Base-by-base conservation (phyloP, 2,113 vertebrate genomes). In the Madoqua kirkii region DNA sequence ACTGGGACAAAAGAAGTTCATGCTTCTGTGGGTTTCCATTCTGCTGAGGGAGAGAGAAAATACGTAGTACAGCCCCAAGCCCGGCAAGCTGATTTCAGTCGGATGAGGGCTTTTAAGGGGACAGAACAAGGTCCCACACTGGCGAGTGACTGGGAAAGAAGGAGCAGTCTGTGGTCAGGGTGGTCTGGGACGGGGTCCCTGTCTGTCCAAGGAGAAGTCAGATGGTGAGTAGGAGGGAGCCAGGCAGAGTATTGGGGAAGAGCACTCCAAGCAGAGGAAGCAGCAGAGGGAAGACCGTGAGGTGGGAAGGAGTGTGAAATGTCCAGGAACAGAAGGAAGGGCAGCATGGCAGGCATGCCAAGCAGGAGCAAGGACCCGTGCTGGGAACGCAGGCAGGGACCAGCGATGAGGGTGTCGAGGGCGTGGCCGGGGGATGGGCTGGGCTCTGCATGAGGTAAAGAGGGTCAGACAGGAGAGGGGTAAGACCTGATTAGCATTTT, bases 271-370 rank as follows among this genome's bases (percentile, higher is more conserved):
- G 50, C 85, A 92, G 74, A 43, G 59, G 52, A 23, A 55, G 64
- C 27, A 21, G 59, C 4, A 43, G 12, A 25, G 5, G 9, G n/a
- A 29, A 91, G 57, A 71, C 43, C 3, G 2, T 2, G 16, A 74
- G 8, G 45, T 4, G 12, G 76, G 84, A 23, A 21, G 14, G 55
- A 45, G 25, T 15, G 17, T 15, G 36, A 29, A 50, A 55, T 5
- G n/a, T 43, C 23, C 57, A 48, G 67, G 9, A 29, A 16, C 15
- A 17, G 31, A 19, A 62, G 57, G 52, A 33, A 79, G 23, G 27
- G 23, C 23, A 4, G 19, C 1, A 0, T 3, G 0, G 17, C 54
- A 4, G 27, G 87, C 0, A 1, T 12, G 7, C 16, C 25, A 1
- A 1, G 54, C 86, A 2, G 4, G 16, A 76, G 23, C 31, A 12